Base-by-base conservation (phyloP, 64 coral and sea anemone genomes). In the Montipora cactus region DNA sequence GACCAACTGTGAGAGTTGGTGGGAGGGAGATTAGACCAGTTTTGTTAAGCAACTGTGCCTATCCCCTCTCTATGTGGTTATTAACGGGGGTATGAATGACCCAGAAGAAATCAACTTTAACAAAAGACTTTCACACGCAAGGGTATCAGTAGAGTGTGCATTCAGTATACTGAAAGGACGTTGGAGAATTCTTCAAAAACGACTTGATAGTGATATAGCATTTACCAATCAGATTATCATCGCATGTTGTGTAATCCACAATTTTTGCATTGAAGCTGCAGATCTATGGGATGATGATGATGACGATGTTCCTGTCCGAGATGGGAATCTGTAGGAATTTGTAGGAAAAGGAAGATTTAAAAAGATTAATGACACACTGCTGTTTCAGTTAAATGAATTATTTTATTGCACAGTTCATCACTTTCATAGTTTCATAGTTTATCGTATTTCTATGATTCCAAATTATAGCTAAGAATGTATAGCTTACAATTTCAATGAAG, bases 101-200 rank as follows among this genome's bases (percentile, higher is more conserved):
- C 88, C 73, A 5, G 14, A 55, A 7, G 77, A 88, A 46, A 78
- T 78, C 23, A 22, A 81, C 47, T 93, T 93, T 45, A 92, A 83
- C 66, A 87, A 80, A 51, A 67, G 85, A 74, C 81, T 95, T 44
- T 95, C 73, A 13, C 20, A 19, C 19, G 89, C 88, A 8, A 59
- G 89, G 59, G 88, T 95, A 20, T 67, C 61, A 67, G 64, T 90
- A 49, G 89, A 91, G 89, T 84, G 78, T 80, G 88, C 94, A 67
- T 95, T 91, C 52, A 82, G 89, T 16, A 90, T 95, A n/a, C 47
- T 95, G 21, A 95, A 95, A 79, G 80, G 67, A 37, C 77, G 82
- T 7, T 89, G 93, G 93, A 83, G 89, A 82, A 91, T 91, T 83
- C 46, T 91, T 1, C 49, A 81, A 7, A 91, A 91, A 75, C 78